Evolutionary conservation across 2,797 vertebrate species (phyloP).

Genomic region (Alfaro cultratus): DNA sequence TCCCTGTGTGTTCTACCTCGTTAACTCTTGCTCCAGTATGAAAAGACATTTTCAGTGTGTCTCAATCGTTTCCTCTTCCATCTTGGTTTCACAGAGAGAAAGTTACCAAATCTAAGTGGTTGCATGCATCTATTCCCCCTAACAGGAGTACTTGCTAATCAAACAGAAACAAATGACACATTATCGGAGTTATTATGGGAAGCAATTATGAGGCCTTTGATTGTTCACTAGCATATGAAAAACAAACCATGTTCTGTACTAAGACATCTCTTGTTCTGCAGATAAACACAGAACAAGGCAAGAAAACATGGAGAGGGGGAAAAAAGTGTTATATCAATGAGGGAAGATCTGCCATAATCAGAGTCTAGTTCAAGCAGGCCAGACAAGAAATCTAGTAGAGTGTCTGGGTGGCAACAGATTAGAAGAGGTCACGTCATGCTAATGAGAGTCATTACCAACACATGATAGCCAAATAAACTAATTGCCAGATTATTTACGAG

Average conservation of each 20-base stretch:
- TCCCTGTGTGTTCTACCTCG: slow-evolving; percentile 66
- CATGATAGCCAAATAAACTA: slow-evolving; percentile 83
- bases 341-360: slow-evolving; percentile 56
- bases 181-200: slow-evolving; percentile 43
- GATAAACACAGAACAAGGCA: slow-evolving; percentile 54
- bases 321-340: slow-evolving; percentile 41
- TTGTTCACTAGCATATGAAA: slow-evolving; percentile 39
- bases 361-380: slow-evolving; percentile 48
- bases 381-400: slow-evolving; percentile 50
- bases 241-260: slow-evolving; percentile 26
- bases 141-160: slow-evolving; percentile 11
- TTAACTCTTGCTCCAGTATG: slow-evolving; percentile 72
- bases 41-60: slow-evolving; percentile 60
- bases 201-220: slow-evolving; percentile 46
- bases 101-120: slow-evolving; percentile 29
- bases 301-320: slow-evolving; percentile 15
- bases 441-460: slow-evolving; percentile 84
- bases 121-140: slow-evolving; percentile 28
- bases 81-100: slow-evolving; percentile 60
- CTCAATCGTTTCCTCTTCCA: slow-evolving; percentile 50
- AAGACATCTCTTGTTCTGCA: slow-evolving; percentile 40
- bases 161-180: slow-evolving; percentile 32
- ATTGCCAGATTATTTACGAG: slow-evolving; percentile 79
- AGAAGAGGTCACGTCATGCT: slow-evolving; percentile 79
- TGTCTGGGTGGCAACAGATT: slow-evolving; percentile 75